phyloP scores from a whole-genome alignment of 2,888 invertebrate species.

The Odontocolon sp. region DNA sequence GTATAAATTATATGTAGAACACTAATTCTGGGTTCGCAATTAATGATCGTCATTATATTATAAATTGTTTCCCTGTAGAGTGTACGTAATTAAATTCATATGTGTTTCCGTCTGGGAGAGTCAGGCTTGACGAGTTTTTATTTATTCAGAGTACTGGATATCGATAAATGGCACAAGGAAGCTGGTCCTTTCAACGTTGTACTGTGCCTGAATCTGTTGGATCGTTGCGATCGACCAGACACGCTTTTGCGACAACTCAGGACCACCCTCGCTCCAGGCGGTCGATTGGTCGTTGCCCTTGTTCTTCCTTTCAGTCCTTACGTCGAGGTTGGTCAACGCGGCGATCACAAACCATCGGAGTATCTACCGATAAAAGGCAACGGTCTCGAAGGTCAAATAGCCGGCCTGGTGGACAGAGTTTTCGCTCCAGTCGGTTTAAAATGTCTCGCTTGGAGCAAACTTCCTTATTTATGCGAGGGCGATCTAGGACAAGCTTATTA shows the following conservation, averaged over 20 bases:
- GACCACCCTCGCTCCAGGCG: conserved; percentile 87
- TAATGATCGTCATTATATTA: too few species aligned
- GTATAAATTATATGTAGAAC: too few species aligned
- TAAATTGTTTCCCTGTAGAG: too few species aligned
- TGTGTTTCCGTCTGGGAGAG: too few species aligned
- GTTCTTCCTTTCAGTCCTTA: conserved; percentile 97
- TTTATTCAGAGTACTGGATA: conserved; percentile 85
- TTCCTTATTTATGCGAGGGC: conserved; percentile 98
- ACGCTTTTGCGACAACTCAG: conserved; percentile 90
- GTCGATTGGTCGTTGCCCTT: conserved; percentile 91
- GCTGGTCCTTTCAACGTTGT: conserved; percentile 87
- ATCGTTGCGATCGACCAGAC: conserved; percentile 94
- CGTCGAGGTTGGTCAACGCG: conserved; percentile 91
- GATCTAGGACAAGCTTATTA: conserved; percentile 95
- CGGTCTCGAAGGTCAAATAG: conserved; percentile 91
- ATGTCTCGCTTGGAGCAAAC: conserved; percentile 92
- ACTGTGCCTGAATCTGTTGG: conserved; percentile 95
- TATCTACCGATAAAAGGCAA: conserved; percentile 86
- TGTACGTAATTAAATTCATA: too few species aligned
- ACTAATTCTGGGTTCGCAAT: too few species aligned
- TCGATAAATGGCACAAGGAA: conserved; percentile 85
- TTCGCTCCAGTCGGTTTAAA: conserved; percentile 87
- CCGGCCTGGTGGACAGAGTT: conserved; percentile 85
- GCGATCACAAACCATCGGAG: conserved; percentile 88
- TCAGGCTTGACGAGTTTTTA: too few species aligned